Evolutionary conservation across 2,113 vertebrate species (phyloP), one percentile per base, ranked within the genome.

Genomic region (Catharus bicknelli): DNA sequence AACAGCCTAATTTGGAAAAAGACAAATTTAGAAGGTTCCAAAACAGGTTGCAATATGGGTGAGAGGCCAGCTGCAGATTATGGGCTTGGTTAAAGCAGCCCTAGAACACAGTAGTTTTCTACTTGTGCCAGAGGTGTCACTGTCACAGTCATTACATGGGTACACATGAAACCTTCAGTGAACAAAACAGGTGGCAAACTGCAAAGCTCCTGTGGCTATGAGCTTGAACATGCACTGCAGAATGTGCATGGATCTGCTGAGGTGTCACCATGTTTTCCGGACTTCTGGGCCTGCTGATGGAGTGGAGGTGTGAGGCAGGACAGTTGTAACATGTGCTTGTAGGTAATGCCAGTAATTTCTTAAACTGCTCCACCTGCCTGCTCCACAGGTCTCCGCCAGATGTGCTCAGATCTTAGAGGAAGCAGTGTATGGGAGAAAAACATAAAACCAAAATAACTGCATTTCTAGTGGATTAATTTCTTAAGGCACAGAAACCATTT

Each of bases 61-160:
- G 40, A 88, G 30, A 76, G 4, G 48, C 2, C 11, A 48, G 5
- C 13, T n/a, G 4, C 27, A 76, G 13, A 14, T 25, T 64, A n/a
- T 7, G 11, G 19, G 16, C 4, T 5, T 34, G 4, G 3, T 64
- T 68, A 21, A 76, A 70, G 38, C 13, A 76, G 6, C 14, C 29
- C 50, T 34, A 26, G 16, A 34, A 66, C 18, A n/a, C 7, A n/a
- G 10, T 9, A 10, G 3, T 32, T 68, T 90, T 29, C 6, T 43
- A 3, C 12, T 75, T 43, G 14, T 79, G n/a, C 12, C 36, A 30
- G 26, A 59, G 29, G 2, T 68, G 15, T 55, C 43, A 59, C 23
- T 0, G 0, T 43, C 26, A 25, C 29, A 63, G 2, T 12, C 6
- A 15, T 34, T 27, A 25, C 7, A 8, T 2, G 4, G 5, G 8